These are phyloP conservation scores for Gallinago nigripennis DNA, from an alignment of 2,797 vertebrate genomes.

Conservation along the genomic window DNA sequence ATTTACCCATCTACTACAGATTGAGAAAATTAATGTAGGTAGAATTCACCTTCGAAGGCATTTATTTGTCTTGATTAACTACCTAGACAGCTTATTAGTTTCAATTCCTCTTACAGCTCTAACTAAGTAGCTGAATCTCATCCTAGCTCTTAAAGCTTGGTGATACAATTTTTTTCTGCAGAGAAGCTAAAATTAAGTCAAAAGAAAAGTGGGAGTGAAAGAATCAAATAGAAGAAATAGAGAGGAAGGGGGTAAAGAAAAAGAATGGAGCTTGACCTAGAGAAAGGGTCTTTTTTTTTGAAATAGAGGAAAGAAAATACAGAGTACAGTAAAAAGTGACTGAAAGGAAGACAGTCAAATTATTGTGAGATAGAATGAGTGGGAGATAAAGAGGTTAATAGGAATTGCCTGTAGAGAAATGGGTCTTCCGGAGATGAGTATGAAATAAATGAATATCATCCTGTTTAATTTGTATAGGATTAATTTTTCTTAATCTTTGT, in stretches of 20 bases:
- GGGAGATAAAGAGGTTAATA: background rate
- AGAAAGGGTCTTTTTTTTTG: background rate
- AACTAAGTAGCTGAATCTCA: background rate
- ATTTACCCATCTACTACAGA: background rate
- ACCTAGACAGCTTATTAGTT: background rate
- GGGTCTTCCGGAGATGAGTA: background rate
- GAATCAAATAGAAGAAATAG: background rate
- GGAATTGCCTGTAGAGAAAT: background rate
- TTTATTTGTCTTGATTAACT: background rate
- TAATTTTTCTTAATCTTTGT: background rate
- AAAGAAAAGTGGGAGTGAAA: background rate
- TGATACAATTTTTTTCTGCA: background rate
- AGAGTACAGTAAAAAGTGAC: background rate
- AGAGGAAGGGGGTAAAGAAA: accelerated
- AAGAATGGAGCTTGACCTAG: background rate
- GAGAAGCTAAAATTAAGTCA: background rate
- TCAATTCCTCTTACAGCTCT: background rate
- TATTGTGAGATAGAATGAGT: background rate
- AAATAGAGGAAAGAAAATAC: background rate
- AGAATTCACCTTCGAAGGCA: background rate
- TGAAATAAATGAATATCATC: background rate
- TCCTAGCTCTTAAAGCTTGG: background rate
- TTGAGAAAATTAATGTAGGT: background rate
- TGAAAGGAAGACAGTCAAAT: background rate
- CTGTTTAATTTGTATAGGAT: background rate